phyloP scores from a whole-genome alignment of 2,888 invertebrate genomes.

The Mimachlamys varia region DNA sequence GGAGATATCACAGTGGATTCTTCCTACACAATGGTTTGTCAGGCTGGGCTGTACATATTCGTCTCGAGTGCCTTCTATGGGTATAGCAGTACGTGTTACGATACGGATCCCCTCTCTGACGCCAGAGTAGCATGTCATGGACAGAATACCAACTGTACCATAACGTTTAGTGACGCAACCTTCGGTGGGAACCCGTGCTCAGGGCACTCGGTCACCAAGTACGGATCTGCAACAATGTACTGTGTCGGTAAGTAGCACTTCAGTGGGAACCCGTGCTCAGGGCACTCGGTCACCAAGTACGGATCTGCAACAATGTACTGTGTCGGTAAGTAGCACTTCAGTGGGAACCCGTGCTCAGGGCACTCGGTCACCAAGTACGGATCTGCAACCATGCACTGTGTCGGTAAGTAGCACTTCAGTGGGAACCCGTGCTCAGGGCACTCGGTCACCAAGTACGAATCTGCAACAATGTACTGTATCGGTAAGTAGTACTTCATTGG shows the following conservation, averaged over 20 bases:
- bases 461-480: too few species aligned
- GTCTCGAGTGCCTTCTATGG: conserved; percentile 1
- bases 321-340: too few species aligned
- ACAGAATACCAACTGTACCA: background rate
- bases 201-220: background rate
- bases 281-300: too few species aligned
- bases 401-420: too few species aligned
- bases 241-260: conserved; percentile 7
- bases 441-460: too few species aligned
- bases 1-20: background rate
- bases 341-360: too few species aligned
- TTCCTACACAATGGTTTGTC: background rate
- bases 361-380: too few species aligned
- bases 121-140: background rate
- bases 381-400: too few species aligned
- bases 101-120: conserved; percentile 5
- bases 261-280: too few species aligned
- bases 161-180: background rate
- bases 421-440: too few species aligned
- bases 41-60: background rate
- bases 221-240: background rate
- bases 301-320: too few species aligned
- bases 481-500: too few species aligned
- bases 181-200: background rate
- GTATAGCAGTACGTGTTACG: background rate